Conservation (phyloP, 1,140 invertebrate genomes). For the Pseudomyrmex gracilis region DNA sequence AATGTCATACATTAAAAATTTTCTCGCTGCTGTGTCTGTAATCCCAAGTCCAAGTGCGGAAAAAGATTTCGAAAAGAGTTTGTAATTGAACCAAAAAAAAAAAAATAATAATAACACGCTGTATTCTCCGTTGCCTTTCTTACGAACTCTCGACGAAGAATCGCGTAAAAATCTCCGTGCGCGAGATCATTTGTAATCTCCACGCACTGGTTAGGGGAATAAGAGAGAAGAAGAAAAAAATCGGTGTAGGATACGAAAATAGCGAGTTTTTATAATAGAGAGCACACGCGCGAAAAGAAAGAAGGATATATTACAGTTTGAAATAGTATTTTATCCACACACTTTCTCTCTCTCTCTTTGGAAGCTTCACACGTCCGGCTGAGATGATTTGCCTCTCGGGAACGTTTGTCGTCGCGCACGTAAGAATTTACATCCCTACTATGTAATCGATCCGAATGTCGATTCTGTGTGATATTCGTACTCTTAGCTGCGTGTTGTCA, state of each 20-base stretch:
- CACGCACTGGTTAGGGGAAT: conserved; percentile 21
- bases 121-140: conserved; percentile 30
- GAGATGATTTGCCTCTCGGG: conserved; percentile 13
- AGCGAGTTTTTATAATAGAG: conserved; percentile 50
- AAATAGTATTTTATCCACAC: conserved; percentile 37
- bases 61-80: too few relatives aligned
- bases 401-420: background rate
- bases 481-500: background rate
- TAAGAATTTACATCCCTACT: conserved; percentile 3
- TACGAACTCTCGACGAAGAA: background rate
- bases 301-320: background rate
- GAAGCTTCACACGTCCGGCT: background rate
- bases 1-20: too few relatives aligned
- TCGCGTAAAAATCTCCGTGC: background rate
- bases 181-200: conserved; percentile 8
- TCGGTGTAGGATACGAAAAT: background rate
- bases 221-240: conserved; percentile 4
- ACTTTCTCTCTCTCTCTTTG: background rate
- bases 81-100: too few relatives aligned
- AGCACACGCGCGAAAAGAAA: background rate
- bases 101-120: conserved; percentile 6
- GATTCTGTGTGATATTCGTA: background rate
- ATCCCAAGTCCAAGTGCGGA: too few relatives aligned
- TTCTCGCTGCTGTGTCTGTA: too few relatives aligned
- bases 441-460: conserved; percentile 19